Evolutionary conservation across 2,113 vertebrate genomes (phyloP).

Genomic region (Chionomys nivalis): DNA sequence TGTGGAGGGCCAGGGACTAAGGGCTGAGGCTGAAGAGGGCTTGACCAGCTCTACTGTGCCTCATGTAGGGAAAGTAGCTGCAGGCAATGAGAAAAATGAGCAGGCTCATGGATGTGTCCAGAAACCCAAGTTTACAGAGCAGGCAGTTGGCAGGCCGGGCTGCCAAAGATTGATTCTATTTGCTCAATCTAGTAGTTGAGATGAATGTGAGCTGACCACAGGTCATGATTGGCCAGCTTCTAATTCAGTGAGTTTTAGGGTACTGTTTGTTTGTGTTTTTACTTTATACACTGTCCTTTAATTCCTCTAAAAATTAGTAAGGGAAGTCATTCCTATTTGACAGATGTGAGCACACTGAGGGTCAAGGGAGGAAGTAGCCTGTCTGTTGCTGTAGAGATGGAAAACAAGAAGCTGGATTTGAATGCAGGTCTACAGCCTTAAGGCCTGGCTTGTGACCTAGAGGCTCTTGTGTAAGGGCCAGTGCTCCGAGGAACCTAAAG

Average conservation of each 20-base stretch:
- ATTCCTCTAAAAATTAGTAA: neutral
- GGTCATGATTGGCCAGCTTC: neutral
- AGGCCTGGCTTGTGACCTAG: neutral
- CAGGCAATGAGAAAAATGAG: neutral
- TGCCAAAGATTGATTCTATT: slow-evolving; percentile 35
- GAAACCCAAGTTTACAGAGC: neutral
- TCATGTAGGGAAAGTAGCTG: neutral
- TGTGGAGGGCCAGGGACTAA: neutral
- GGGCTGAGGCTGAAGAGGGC: neutral
- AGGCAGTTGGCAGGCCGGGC: neutral
- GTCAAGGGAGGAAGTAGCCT: neutral
- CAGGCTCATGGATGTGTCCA: neutral
- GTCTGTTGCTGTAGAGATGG: neutral
- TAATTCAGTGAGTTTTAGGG: neutral
- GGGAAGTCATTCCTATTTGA: neutral
- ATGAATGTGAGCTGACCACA: neutral
- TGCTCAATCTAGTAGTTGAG: slow-evolving; percentile 18
- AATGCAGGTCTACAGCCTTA: neutral
- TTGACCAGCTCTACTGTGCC: fast-evolving
- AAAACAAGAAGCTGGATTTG: neutral
- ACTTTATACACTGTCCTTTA: neutral
- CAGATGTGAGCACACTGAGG: neutral
- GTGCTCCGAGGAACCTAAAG: neutral
- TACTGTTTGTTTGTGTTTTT: neutral
- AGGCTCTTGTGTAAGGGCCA: neutral